Evolutionary conservation across 2,113 vertebrate genomes (phyloP).

Genomic region (Passer montanus): DNA sequence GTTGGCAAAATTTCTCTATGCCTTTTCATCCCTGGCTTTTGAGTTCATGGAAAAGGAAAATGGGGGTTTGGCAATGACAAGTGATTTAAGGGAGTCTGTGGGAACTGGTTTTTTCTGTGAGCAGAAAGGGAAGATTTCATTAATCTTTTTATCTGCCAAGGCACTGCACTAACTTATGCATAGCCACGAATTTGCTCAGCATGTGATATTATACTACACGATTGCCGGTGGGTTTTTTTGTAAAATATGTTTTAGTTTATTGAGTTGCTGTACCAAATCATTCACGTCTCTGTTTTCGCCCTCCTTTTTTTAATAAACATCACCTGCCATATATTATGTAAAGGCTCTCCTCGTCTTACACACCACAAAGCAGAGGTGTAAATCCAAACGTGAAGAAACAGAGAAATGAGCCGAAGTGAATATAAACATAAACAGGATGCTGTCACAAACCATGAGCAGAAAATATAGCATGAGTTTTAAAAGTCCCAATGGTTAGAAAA

Average conservation of each 20-base stretch:
- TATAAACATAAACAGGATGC: not conserved
- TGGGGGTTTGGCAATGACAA: constrained; percentile 14
- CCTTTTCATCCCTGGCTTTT: constrained; percentile 22
- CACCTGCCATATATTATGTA: not conserved
- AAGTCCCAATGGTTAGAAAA: not conserved
- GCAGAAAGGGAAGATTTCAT: constrained; percentile 56
- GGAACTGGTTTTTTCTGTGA: constrained; percentile 23
- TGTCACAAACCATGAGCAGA: not conserved
- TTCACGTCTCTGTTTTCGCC: not conserved
- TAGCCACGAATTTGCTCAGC: constrained; percentile 21
- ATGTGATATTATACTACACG: constrained; percentile 43
- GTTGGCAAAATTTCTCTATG: constrained; percentile 41
- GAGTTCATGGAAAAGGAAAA: constrained; percentile 29
- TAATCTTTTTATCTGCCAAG: constrained; percentile 64
- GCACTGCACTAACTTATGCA: constrained; percentile 68
- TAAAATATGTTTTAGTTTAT: constrained; percentile 33
- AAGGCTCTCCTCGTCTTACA: not conserved
- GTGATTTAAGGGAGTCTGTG: constrained; percentile 18
- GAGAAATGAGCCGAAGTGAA: not conserved
- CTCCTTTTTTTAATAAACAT: not conserved
- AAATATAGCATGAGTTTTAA: not conserved
- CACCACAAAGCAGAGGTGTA: not conserved
- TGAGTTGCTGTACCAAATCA: constrained; percentile 54
- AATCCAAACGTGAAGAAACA: not conserved
- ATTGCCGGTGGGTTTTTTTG: not conserved